Percentiles rank a stretch among this genome's conserved stretches.
Conservation (phyloP, 2,888 invertebrate species). For the Linnaemya vulpina region DNA sequence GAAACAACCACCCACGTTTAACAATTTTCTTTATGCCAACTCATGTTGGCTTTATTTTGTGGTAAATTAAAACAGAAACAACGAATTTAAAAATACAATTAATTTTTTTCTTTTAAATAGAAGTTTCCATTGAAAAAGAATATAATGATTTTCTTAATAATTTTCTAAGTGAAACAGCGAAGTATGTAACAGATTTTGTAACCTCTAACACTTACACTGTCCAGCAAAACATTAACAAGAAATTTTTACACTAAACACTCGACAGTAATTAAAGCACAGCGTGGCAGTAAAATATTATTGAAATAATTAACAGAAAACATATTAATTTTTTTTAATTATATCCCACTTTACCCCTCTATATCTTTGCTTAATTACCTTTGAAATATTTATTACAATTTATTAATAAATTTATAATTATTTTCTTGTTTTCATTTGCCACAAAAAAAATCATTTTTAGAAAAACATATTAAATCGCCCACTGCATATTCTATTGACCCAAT, state of each 20-base stretch:
- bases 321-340: no score
- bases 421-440: no score
- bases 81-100: conserved; percentile 34
- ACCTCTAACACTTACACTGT: neutral
- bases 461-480: neutral
- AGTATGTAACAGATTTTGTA: neutral
- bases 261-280: no score
- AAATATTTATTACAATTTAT: no score
- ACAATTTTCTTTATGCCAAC: conserved; percentile 63
- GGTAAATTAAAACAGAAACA: conserved; percentile 55
- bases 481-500: neutral
- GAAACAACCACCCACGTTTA: conserved; percentile 21
- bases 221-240: neutral
- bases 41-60: conserved; percentile 50
- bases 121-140: neutral
- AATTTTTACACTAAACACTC: no score
- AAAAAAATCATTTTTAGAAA: no score
- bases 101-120: conserved; percentile 27
- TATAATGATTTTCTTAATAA: neutral
- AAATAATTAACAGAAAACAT: no score
- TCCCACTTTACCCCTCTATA: no score
- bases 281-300: no score
- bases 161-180: conserved; percentile 25
- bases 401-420: no score
- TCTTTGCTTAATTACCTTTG: no score